These are phyloP conservation scores for Sebastes oblongus DNA, from an alignment of 2,797 vertebrate species.

Conservation along the genomic window DNA sequence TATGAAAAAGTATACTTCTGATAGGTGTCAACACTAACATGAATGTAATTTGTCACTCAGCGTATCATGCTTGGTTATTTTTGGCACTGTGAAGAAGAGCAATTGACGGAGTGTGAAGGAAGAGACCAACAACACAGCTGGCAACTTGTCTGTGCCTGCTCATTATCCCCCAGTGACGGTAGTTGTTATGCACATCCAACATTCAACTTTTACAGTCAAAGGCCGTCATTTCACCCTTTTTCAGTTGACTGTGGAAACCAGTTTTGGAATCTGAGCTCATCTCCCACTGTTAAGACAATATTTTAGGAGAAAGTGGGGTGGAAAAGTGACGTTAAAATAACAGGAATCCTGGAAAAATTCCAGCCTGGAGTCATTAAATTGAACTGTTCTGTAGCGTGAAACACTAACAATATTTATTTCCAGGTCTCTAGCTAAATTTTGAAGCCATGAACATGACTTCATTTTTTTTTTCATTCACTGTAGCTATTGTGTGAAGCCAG, in stretches of 20 bases:
- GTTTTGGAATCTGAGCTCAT: neutral
- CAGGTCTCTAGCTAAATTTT: neutral
- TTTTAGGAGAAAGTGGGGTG: neutral
- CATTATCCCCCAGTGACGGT: slow-evolving; percentile 3
- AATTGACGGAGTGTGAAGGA: slow-evolving; percentile 18
- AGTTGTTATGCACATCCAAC: neutral
- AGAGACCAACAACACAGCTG: slow-evolving; percentile 27
- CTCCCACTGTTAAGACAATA: neutral
- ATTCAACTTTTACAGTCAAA: neutral
- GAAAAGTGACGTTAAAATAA: neutral
- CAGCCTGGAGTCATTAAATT: neutral
- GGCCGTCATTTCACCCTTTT: neutral
- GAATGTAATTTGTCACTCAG: slow-evolving; percentile 14
- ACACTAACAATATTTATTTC: neutral
- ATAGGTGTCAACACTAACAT: neutral
- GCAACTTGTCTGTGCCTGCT: slow-evolving; percentile 26
- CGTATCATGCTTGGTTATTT: slow-evolving; percentile 31
- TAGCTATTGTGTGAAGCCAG: neutral
- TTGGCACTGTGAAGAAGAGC: slow-evolving; percentile 18
- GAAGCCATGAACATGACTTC: neutral
- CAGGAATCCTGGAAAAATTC: neutral
- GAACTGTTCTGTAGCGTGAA: neutral
- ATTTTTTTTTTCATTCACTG: neutral
- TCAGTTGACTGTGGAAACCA: neutral
- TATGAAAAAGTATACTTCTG: neutral